phyloP scores from a whole-genome alignment of 2,797 vertebrate genomes.

The Tarsius wallacei region DNA sequence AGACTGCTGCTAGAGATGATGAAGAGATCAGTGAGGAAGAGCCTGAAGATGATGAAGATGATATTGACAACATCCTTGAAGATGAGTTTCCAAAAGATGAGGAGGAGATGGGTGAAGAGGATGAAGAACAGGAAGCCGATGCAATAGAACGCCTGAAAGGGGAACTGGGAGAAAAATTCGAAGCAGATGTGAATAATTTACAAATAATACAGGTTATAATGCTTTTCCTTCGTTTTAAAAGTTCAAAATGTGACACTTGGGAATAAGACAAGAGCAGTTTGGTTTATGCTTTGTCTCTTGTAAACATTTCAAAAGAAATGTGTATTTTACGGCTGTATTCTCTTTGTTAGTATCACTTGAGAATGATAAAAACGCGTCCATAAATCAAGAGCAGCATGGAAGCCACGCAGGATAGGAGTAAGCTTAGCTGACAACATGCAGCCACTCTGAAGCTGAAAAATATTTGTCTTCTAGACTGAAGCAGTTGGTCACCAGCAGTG shows the following conservation, averaged over 20 bases:
- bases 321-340: background rate
- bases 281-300: slow-evolving; percentile 13
- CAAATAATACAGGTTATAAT: slow-evolving; percentile 91
- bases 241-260: slow-evolving; percentile 44
- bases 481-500: background rate
- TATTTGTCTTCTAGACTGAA: background rate
- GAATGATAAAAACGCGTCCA: slow-evolving; percentile 35
- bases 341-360: background rate
- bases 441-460: background rate
- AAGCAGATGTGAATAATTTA: slow-evolving; percentile 91
- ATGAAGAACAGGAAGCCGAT: slow-evolving; percentile 93
- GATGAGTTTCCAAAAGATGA: slow-evolving; percentile 94
- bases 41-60: slow-evolving; percentile 85
- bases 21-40: slow-evolving; percentile 85
- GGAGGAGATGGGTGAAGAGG: slow-evolving; percentile 92
- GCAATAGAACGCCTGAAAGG: slow-evolving; percentile 92
- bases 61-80: slow-evolving; percentile 92
- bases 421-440: background rate
- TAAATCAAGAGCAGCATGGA: background rate
- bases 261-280: slow-evolving; percentile 13
- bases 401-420: background rate
- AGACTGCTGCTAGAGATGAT: slow-evolving; percentile 76
- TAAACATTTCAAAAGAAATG: slow-evolving; percentile 47
- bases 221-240: slow-evolving; percentile 69
- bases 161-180: slow-evolving; percentile 94